Evolutionary conservation across 2,888 invertebrate genomes (phyloP).

Genomic region (Stenurella melanura): DNA sequence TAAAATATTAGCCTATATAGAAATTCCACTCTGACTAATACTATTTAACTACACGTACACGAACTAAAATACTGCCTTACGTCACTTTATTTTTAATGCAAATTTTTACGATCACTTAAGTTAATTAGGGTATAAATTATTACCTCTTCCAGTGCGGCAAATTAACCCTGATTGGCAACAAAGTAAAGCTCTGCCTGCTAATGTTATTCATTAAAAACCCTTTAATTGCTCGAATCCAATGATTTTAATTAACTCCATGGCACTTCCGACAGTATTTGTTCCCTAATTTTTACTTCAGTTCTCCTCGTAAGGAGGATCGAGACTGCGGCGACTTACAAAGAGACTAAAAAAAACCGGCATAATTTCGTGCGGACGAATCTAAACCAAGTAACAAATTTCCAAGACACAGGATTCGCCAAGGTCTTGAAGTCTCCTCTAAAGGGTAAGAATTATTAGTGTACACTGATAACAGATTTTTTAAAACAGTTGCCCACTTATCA

Average conservation of each 20-base stretch:
- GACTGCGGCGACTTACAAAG: background rate
- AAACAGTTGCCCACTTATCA: too few relatives aligned
- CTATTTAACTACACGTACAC: background rate
- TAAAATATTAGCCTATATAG: too few relatives aligned
- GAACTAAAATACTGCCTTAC: background rate
- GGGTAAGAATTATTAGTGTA: too few relatives aligned
- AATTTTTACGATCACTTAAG: background rate
- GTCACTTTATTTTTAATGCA: background rate
- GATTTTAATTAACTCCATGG: background rate
- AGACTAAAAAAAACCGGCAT: background rate
- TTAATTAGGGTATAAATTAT: background rate
- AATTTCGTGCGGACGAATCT: too few relatives aligned
- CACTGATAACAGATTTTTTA: too few relatives aligned
- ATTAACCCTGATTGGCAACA: conserved; percentile 1
- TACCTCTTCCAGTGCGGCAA: background rate
- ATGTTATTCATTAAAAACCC: conserved; percentile 1
- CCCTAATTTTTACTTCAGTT: background rate
- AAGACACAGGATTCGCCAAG: too few relatives aligned
- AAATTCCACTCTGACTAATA: background rate
- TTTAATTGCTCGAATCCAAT: background rate
- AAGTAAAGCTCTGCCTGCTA: background rate
- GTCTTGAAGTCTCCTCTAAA: too few relatives aligned
- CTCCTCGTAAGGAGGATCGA: background rate
- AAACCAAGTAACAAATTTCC: too few relatives aligned
- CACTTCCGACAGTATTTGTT: background rate